phyloP scores from a whole-genome alignment of 2,888 invertebrate species.

The Epicampocera succincta region DNA sequence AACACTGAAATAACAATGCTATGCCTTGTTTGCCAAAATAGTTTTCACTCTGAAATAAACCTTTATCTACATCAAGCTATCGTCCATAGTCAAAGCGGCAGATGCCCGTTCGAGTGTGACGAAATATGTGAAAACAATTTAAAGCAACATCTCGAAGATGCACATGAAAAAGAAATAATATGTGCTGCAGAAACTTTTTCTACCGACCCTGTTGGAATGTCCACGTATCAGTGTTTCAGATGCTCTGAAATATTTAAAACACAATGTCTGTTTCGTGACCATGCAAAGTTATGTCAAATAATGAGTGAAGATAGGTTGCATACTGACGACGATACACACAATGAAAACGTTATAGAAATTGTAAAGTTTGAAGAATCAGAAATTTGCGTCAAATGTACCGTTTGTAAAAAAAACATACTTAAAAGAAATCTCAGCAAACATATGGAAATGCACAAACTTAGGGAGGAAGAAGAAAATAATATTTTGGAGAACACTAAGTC shows the following conservation, averaged over 20 bases:
- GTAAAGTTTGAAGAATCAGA: slow-evolving; percentile 41
- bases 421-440: slow-evolving; percentile 69
- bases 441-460: slow-evolving; percentile 68
- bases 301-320: neutral
- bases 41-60: slow-evolving; percentile 27
- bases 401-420: slow-evolving; percentile 68
- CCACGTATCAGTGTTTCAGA: slow-evolving; percentile 56
- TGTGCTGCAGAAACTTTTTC: neutral
- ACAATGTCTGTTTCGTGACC: slow-evolving; percentile 41
- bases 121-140: slow-evolving; percentile 14
- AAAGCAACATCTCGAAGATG: slow-evolving; percentile 40
- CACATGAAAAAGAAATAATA: slow-evolving; percentile 18
- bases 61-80: slow-evolving; percentile 49
- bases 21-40: slow-evolving; percentile 41
- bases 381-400: slow-evolving; percentile 59
- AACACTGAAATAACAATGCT: neutral
- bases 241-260: slow-evolving; percentile 62
- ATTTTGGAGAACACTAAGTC: slow-evolving; percentile 29
- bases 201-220: neutral
- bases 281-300: slow-evolving; percentile 50
- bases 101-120: slow-evolving; percentile 49
- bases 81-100: slow-evolving; percentile 39
- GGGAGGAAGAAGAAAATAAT: slow-evolving; percentile 59
- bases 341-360: slow-evolving; percentile 24
- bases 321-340: slow-evolving; percentile 1